Evolutionary conservation across 2,888 invertebrate genomes (phyloP).

Genomic region (Glomeris marginata): DNA sequence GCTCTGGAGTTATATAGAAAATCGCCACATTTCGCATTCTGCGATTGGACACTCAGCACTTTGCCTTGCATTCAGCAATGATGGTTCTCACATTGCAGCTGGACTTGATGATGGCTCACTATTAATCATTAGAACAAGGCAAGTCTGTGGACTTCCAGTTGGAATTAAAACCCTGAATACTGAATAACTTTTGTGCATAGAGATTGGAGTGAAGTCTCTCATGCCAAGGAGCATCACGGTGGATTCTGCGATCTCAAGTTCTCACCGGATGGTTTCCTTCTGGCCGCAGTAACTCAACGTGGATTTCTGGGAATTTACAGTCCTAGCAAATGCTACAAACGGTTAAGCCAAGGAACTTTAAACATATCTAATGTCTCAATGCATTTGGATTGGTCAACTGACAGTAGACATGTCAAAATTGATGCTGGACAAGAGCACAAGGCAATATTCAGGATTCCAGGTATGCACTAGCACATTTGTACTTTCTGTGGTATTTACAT

Average conservation of each 20-base stretch:
- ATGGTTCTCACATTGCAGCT: conserved; percentile 30
- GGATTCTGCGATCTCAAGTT: conserved; percentile 33
- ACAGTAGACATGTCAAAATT: conserved; percentile 30
- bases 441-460: conserved; percentile 18
- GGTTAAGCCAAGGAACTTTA: conserved; percentile 24
- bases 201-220: conserved; percentile 28
- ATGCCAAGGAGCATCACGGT: conserved; percentile 30
- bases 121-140: conserved; percentile 15
- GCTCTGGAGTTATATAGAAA: conserved; percentile 27
- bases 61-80: conserved; percentile 29
- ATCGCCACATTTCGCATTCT: conserved; percentile 26
- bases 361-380: conserved; percentile 33
- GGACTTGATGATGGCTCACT: conserved; percentile 30
- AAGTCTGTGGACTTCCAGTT: no score
- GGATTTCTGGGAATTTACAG: conserved; percentile 33
- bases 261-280: conserved; percentile 30
- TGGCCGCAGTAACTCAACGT: conserved; percentile 34
- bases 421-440: conserved; percentile 18
- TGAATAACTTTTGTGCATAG: conserved; percentile 19
- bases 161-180: no score
- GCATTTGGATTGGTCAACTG: conserved; percentile 34
- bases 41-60: conserved; percentile 26
- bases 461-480: conserved; percentile 22
- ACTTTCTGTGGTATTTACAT: no score
- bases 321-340: conserved; percentile 23